Percentiles rank a stretch among this genome's conserved stretches.
These are phyloP conservation scores for Rhagologus leucostigma DNA, from an alignment of 2,113 vertebrate species.

Conservation along the genomic window DNA sequence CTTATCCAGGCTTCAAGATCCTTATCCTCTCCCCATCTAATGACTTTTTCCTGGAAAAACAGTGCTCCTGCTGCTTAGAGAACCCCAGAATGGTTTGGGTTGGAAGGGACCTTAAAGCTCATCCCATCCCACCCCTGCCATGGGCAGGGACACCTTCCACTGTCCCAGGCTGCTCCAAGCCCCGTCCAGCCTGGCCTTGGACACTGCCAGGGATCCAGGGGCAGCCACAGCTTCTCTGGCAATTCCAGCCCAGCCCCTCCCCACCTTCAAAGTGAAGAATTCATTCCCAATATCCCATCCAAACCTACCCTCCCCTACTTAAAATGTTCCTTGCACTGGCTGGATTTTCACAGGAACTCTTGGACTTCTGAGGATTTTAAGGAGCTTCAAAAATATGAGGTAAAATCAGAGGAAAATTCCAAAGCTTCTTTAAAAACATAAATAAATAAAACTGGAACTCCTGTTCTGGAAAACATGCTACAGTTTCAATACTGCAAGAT, in stretches of 20 bases:
- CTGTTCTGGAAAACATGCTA: neutral
- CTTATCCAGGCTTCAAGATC: neutral
- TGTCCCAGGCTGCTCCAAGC: neutral
- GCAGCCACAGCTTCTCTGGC: neutral
- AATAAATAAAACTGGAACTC: neutral
- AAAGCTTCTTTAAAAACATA: neutral
- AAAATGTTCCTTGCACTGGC: neutral
- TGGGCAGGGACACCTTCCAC: neutral
- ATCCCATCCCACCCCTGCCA: rapidly evolving
- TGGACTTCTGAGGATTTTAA: neutral
- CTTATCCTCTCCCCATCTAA: neutral
- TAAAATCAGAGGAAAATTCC: neutral
- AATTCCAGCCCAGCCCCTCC: neutral
- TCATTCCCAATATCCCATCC: neutral
- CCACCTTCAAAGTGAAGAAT: neutral
- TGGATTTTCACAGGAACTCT: neutral
- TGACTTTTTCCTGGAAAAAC: neutral
- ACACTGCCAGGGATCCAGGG: neutral
- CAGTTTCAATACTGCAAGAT: neutral
- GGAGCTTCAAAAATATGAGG: neutral
- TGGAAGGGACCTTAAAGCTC: rapidly evolving
- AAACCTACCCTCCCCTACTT: neutral
- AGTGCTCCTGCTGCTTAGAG: neutral
- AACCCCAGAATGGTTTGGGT: neutral
- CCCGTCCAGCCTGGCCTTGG: neutral